phyloP scores from a whole-genome alignment of 2,113 vertebrate species.

The Callionymus lyra region DNA sequence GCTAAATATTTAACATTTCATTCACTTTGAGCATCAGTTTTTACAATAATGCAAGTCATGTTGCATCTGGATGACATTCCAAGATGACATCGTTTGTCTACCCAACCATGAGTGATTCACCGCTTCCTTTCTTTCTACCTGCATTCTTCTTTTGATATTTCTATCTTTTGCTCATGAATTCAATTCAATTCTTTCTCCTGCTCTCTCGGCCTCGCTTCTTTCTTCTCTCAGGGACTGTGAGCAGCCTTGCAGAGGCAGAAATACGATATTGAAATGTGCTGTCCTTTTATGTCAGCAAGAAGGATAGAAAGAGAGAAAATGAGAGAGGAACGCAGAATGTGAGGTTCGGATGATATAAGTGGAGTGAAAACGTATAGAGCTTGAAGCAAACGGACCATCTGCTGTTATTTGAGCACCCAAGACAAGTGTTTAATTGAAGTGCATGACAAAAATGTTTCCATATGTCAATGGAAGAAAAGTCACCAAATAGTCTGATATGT shows the following conservation, averaged over 20 bases:
- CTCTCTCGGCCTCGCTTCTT: neutral
- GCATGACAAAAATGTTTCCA: constrained; percentile 24
- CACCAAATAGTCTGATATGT: constrained; percentile 34
- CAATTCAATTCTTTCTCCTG: constrained; percentile 3
- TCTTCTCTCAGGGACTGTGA: constrained; percentile 13
- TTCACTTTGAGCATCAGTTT: no score
- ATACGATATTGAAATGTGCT: constrained; percentile 35
- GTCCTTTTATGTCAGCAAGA: constrained; percentile 16
- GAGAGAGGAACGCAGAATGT: constrained; percentile 12
- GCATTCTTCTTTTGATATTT: constrained; percentile 1
- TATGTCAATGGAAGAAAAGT: constrained; percentile 20
- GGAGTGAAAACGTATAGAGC: constrained; percentile 14
- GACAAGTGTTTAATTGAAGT: neutral
- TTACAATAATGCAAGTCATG: no score
- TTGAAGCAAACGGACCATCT: constrained; percentile 4
- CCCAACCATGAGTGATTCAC: no score
- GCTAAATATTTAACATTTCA: no score
- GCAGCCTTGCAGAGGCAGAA: constrained; percentile 13
- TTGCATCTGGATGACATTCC: no score
- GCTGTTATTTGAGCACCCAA: no score
- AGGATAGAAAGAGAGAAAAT: constrained; percentile 19
- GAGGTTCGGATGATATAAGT: constrained; percentile 29
- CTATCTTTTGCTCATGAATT: constrained; percentile 6
- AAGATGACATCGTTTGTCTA: no score
- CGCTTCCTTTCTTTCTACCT: constrained; percentile 1